Percentiles rank a stretch among this genome's conserved stretches.
Conservation (phyloP, 2,797 vertebrate species). For the Triplophysa yarkandensis region DNA sequence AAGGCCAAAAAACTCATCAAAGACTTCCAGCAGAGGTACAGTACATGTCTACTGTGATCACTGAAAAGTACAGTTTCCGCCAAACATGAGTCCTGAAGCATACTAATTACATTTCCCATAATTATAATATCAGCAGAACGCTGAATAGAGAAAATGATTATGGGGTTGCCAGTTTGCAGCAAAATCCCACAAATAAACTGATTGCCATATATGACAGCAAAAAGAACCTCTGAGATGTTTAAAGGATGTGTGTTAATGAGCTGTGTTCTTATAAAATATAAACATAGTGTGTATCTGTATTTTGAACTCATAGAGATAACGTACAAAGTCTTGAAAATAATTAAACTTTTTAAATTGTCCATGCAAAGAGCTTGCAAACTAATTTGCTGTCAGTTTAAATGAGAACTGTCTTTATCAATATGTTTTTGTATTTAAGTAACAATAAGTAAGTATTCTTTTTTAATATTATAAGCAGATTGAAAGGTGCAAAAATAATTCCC, state of each 20-base stretch:
- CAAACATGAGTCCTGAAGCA: slow-evolving; percentile 1
- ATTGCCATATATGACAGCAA: slow-evolving; percentile 16
- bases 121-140: neutral
- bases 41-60: slow-evolving; percentile 65
- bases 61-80: neutral
- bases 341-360: too few relatives aligned
- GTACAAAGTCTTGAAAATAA: too few relatives aligned
- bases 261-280: neutral
- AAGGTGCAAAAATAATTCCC: too few relatives aligned
- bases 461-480: too few relatives aligned
- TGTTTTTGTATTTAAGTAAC: neutral
- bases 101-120: slow-evolving; percentile 20
- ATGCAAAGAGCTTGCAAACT: neutral
- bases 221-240: neutral
- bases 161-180: neutral
- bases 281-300: neutral
- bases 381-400: too few relatives aligned
- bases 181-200: slow-evolving; percentile 23
- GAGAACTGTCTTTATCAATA: neutral
- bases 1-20: slow-evolving; percentile 99
- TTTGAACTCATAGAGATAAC: neutral
- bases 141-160: slow-evolving; percentile 21
- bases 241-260: neutral
- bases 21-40: slow-evolving; percentile 97
- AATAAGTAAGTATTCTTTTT: neutral